Percentiles rank a stretch among this genome's conserved stretches.
These are phyloP conservation scores for Mohoua ochrocephala DNA, from an alignment of 2,113 vertebrate genomes.

Conservation along the genomic window DNA sequence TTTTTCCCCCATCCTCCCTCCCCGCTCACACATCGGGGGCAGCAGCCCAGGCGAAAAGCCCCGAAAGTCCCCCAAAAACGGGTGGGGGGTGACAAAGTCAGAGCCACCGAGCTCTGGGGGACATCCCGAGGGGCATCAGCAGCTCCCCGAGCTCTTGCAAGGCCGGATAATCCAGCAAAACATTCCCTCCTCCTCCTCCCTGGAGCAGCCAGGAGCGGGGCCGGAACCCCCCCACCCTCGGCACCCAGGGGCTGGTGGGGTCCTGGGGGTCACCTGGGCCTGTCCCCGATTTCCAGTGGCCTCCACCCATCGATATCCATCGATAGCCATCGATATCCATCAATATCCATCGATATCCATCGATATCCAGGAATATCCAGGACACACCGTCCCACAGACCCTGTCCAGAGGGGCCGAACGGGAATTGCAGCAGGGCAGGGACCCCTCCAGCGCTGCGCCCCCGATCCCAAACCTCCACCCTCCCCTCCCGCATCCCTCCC, in stretches of 20 bases:
- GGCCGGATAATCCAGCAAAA: background rate
- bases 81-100: accelerated
- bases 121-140: accelerated
- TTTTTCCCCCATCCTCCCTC: background rate
- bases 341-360: accelerated
- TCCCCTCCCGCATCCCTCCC: background rate
- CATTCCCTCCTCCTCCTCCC: accelerated
- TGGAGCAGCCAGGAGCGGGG: accelerated
- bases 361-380: accelerated
- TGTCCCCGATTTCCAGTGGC: accelerated
- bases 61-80: background rate
- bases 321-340: accelerated
- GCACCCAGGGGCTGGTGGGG: background rate
- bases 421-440: accelerated
- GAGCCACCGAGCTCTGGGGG: background rate
- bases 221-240: background rate
- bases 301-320: accelerated
- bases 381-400: accelerated
- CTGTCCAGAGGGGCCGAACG: accelerated
- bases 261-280: background rate
- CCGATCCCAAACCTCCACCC: accelerated
- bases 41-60: background rate
- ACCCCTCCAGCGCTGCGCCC: accelerated
- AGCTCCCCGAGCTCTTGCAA: background rate
- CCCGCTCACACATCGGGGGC: accelerated